These are phyloP conservation scores for Istiophorus platypterus DNA, from an alignment of 2,113 vertebrate species.

Conservation along the genomic window DNA sequence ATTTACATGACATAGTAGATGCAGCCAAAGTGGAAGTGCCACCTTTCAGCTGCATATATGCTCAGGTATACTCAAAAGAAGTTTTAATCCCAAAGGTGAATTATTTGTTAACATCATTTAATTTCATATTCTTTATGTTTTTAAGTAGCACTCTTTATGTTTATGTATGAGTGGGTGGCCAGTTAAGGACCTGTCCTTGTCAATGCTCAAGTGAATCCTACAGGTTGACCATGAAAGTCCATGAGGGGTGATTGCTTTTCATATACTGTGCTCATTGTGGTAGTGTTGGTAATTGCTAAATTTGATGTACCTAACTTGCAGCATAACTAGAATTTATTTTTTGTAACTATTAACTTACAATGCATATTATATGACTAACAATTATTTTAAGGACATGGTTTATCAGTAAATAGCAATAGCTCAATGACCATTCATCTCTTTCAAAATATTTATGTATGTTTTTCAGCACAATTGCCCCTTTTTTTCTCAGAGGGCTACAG, in stretches of 20 bases:
- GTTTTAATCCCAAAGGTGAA: background rate
- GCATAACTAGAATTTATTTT: background rate
- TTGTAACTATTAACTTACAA: background rate
- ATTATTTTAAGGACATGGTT: background rate
- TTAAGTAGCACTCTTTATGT: no score
- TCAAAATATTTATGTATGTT: background rate
- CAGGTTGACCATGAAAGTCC: background rate
- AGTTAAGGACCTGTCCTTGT: background rate
- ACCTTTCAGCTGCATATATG: background rate
- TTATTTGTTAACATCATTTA: background rate
- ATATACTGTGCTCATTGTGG: background rate
- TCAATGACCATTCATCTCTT: background rate
- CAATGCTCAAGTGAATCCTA: background rate
- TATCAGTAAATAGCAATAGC: background rate
- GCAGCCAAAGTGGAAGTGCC: slow-evolving; percentile 3
- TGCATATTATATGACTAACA: background rate
- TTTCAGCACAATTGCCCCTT: slow-evolving; percentile 14
- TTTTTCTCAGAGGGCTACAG: background rate
- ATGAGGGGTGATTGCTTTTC: background rate
- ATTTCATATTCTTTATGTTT: background rate
- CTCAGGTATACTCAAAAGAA: background rate
- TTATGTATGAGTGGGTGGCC: background rate
- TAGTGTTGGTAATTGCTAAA: background rate
- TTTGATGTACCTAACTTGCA: background rate
- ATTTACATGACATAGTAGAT: slow-evolving; percentile 34